phyloP scores from a whole-genome alignment of 2,113 vertebrate genomes.

The Gorsachius goisagi region DNA sequence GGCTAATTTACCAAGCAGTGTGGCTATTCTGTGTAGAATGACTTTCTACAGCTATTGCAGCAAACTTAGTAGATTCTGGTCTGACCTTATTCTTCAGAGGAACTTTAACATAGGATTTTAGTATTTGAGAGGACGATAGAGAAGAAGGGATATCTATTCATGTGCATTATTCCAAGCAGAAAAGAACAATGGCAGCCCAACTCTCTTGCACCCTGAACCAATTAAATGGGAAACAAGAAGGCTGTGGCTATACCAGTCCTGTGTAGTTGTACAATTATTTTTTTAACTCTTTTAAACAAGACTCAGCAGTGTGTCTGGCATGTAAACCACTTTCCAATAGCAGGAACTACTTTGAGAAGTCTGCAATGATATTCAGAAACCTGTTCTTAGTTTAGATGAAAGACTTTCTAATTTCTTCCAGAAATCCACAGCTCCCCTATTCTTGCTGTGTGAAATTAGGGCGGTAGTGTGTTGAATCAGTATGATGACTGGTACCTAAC shows the following conservation, averaged over 20 bases:
- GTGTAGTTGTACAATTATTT: neutral
- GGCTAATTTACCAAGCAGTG: neutral
- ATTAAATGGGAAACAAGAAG: neutral
- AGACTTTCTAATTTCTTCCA: neutral
- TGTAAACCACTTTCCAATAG: neutral
- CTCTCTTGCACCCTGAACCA: neutral
- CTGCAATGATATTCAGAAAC: neutral
- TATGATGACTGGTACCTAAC: neutral
- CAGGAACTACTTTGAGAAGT: neutral
- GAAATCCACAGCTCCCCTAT: neutral
- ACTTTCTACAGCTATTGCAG: neutral
- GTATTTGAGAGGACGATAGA: neutral
- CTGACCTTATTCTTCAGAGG: neutral
- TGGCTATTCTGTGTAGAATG: neutral
- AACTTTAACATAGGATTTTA: neutral
- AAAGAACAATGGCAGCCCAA: neutral
- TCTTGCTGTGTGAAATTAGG: neutral
- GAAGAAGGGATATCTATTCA: neutral
- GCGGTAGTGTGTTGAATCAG: neutral
- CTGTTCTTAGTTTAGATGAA: neutral
- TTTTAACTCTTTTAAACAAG: neutral
- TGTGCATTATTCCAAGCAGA: neutral
- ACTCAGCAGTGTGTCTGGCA: neutral
- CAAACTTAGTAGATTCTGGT: neutral
- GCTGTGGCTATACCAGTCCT: neutral